phyloP scores from a whole-genome alignment of 2,113 vertebrate genomes.

The Cathartes aura region DNA sequence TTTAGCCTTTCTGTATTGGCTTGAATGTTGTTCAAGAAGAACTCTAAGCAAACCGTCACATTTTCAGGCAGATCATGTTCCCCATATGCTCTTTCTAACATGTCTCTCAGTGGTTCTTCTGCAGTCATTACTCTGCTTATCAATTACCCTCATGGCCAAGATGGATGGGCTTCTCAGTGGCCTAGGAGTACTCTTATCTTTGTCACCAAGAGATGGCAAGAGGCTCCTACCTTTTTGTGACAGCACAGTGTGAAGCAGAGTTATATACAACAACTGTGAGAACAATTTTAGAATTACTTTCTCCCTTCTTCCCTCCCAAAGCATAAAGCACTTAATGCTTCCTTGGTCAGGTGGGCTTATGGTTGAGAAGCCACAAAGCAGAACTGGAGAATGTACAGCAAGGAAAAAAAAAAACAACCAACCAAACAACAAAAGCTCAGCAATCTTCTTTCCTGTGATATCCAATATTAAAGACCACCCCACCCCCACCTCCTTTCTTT shows the following conservation, averaged over 20 bases:
- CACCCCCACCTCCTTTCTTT: not conserved
- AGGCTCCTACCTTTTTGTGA: not conserved
- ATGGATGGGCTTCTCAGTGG: not conserved
- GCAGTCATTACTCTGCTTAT: not conserved
- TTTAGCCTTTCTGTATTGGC: not conserved
- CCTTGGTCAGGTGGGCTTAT: not conserved
- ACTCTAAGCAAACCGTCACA: not conserved
- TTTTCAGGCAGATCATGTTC: not conserved
- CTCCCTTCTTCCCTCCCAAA: not conserved
- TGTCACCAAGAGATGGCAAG: not conserved
- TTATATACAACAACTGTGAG: not conserved
- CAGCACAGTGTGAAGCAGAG: not conserved
- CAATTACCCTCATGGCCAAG: not conserved
- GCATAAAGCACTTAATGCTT: not conserved
- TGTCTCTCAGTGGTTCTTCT: not conserved
- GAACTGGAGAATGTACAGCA: not conserved
- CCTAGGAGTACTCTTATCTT: not conserved
- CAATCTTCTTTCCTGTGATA: not conserved
- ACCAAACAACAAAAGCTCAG: not conserved
- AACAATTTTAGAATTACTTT: not conserved
- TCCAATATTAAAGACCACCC: not conserved
- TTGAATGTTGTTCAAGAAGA: not conserved
- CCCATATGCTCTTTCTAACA: not conserved
- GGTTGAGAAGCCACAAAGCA: not conserved
- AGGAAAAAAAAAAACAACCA: not conserved